Evolutionary conservation across 1,140 invertebrate genomes (phyloP), one percentile per base, ranked within the genome.

Genomic region (Oedothorax gibbosus): DNA sequence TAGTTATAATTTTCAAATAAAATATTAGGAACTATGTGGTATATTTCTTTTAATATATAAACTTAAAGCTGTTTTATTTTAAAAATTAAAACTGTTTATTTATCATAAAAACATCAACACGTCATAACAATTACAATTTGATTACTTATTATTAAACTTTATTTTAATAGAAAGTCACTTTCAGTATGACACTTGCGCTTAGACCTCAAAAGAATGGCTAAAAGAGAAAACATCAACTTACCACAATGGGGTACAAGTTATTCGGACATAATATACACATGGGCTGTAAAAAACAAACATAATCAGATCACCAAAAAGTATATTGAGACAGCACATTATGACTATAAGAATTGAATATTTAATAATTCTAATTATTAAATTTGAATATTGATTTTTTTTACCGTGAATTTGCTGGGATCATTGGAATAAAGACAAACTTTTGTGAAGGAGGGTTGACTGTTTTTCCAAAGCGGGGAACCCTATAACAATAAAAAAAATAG

Each of bases 241-340:
- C 79, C 35, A 82, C 79, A 64, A 82, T 82, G 10, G 79, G 79
- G 64, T 82, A 82, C 7, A 82, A 35, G 15, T 68, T 82, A 53
- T 82, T 82, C 0, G 79, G 79, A 15, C 79, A 82, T 18, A 82
- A 14, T 62, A 82, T 82, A 50, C 79, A 82, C 49, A 72, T 51
- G 7, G 79, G 79, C 79, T 82, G 56, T 11, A 66, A 73, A 51
- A 60, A 82, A 15, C 14, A 71, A 73, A 53, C 9, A 71, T 51
- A 53, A 69, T 7, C 6, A 51, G 0, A 5, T 60, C 3, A 60
- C 12, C 12, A 14, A 60, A 14, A 60, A 60, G 57, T 60, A n/a
- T 35, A 1, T 7, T 60, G 9, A 66, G 49, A 21, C 20, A 66
- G 35, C 1, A 5, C 5, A 35, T 35, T 35, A 2, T 35, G 35